These are phyloP conservation scores for Eulemur rubriventer DNA, from an alignment of 2,797 vertebrate genomes.

Conservation along the genomic window DNA sequence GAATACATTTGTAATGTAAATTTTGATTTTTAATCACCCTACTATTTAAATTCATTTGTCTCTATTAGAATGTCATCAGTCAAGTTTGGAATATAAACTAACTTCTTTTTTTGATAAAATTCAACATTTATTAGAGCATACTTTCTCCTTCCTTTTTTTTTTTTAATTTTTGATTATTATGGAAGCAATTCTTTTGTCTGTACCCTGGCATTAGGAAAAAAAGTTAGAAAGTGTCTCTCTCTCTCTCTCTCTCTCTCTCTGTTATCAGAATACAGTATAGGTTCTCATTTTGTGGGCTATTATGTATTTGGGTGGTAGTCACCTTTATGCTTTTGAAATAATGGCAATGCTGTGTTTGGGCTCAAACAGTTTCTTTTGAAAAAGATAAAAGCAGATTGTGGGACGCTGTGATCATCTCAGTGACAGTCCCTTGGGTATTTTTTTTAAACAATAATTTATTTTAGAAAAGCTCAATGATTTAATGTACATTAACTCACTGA, in stretches of 20 bases:
- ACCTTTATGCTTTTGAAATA: conserved; percentile 41
- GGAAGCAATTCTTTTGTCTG: conserved; percentile 17
- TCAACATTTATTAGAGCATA: background rate
- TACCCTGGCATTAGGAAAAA: background rate
- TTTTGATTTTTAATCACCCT: background rate
- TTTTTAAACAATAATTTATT: conserved; percentile 40
- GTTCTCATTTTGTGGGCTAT: conserved; percentile 38
- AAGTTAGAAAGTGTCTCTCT: background rate
- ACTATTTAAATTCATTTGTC: background rate
- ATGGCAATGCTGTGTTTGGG: conserved; percentile 26
- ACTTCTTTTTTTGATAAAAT: background rate
- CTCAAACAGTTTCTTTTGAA: conserved; percentile 46
- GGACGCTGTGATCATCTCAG: conserved; percentile 33
- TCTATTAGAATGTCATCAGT: conserved; percentile 12
- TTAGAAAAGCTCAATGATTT: conserved; percentile 56
- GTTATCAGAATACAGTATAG: background rate
- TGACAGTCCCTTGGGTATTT: background rate
- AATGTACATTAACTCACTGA: conserved; percentile 55
- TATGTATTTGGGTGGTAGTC: conserved; percentile 25
- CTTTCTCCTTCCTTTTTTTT: background rate
- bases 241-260: background rate
- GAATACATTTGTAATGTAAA: background rate
- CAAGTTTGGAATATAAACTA: conserved; percentile 1
- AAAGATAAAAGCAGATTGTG: conserved; percentile 66
- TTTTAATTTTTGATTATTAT: background rate